These are phyloP conservation scores for Meriones psammophilus DNA, from an alignment of 2,797 vertebrate species.

Conservation along the genomic window DNA sequence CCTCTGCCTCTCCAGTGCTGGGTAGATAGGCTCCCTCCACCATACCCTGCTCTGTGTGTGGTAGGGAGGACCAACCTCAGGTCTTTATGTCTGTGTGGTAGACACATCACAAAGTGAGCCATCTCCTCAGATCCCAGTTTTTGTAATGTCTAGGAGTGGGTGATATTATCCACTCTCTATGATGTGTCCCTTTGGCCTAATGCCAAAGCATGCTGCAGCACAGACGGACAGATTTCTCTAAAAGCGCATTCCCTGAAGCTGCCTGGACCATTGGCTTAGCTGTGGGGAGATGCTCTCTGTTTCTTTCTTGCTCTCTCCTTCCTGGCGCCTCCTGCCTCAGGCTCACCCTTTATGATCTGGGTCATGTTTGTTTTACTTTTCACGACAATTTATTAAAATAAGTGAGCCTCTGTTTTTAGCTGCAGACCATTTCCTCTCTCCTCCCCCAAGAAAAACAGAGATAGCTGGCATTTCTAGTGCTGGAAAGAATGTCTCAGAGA, in stretches of 20 bases:
- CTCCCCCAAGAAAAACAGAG: constrained; percentile 68
- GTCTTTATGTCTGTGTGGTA: background rate
- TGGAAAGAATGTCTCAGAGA: background rate
- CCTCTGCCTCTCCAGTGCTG: background rate
- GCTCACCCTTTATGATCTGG: constrained; percentile 24
- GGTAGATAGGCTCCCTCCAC: too few species aligned
- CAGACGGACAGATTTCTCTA: too few species aligned
- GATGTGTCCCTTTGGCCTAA: background rate
- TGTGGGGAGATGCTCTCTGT: background rate
- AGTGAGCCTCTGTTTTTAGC: constrained; percentile 52
- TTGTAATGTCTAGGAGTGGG: background rate
- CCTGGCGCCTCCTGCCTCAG: background rate
- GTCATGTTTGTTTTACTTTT: constrained; percentile 73
- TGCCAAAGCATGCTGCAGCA: accelerated
- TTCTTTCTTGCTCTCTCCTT: background rate
- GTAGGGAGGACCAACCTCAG: background rate
- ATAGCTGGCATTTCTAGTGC: constrained; percentile 28
- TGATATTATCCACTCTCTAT: background rate
- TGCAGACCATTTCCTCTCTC: constrained; percentile 49
- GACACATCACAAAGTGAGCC: background rate
- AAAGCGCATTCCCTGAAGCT: background rate
- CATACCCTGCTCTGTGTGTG: background rate
- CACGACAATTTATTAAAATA: constrained; percentile 70
- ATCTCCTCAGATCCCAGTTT: background rate
- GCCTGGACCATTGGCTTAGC: accelerated